Percentiles rank a stretch among this genome's conserved stretches.
Evolutionary conservation across 2,888 invertebrate species (phyloP).

Genomic region (Eutolmus rufibarbis): DNA sequence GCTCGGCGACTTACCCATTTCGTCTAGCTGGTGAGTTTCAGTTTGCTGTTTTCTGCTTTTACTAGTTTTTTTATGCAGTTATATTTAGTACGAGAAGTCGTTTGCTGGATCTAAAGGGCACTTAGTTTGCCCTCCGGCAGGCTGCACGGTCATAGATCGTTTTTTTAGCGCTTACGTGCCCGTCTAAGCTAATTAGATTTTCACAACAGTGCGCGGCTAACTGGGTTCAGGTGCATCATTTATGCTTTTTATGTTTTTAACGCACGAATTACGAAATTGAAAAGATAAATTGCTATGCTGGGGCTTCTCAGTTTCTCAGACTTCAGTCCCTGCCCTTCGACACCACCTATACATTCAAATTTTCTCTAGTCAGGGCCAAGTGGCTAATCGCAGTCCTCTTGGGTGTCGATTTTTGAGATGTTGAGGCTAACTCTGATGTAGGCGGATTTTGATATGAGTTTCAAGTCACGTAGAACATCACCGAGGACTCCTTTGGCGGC

Average conservation of each 20-base stretch:
- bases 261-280: neutral
- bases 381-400: neutral
- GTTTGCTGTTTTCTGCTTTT: neutral
- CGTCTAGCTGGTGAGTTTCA: constrained; percentile 48
- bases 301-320: neutral
- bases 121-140: neutral
- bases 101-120: neutral
- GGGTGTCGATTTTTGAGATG: neutral
- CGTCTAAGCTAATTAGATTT: neutral
- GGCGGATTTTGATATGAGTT: neutral
- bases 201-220: neutral
- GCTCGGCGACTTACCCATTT: constrained; percentile 49
- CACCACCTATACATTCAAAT: neutral
- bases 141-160: neutral
- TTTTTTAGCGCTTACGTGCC: neutral
- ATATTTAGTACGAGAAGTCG: neutral
- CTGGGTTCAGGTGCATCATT: neutral
- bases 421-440: neutral
- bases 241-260: neutral
- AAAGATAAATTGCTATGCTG: neutral
- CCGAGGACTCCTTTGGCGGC: neutral
- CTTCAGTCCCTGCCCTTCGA: neutral
- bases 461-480: neutral
- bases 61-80: neutral
- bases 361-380: neutral